Evolutionary conservation across 2,888 invertebrate species (phyloP), one percentile per base, ranked within the genome.

Genomic region (Syrista parreyssii): DNA sequence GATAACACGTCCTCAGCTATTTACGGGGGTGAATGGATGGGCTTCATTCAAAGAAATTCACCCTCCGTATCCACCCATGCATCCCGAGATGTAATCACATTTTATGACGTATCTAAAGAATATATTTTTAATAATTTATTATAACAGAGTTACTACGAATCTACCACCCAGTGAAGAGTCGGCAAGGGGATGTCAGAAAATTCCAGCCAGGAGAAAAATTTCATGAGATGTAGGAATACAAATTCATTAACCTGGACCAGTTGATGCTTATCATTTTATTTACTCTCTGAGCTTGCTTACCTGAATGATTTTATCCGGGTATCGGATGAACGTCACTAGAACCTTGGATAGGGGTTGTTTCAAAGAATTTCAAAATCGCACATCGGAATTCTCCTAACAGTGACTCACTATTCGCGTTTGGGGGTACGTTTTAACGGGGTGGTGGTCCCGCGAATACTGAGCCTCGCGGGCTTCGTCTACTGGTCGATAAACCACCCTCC

Each of bases 361-460:
- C 55, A 55, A 55, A 55, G 55, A 55, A 55, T 55, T 55, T 55
- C 55, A 2, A 55, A 55, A 55, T 55, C 55, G 55, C 55, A 55
- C 55, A 55, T 55, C 55, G 55, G 55, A 55, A 55, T 55, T 55
- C 40, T 55, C 55, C 6, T 23, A 23, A 9, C 9, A 55, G 55
- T 55, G 55, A 55, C 23, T 55, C 9, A 9, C 9, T 55, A 23
- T 9, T 55, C 55, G 55, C 55, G 55, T 2, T 55, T 23, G 12
- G 30, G 11, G 78, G 69, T 40, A 80, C 82, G 81, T 85, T 83
- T 81, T 78, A 82, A 87, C 90, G 86, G 90, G 88, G 88, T 89
- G 89, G 86, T 89, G 88, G 89, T 89, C 88, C 89, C 89, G 88
- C 89, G 88, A 86, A 87, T 86, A 90, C 90, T 90, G 90, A 89